Percentiles rank a stretch among this genome's conserved stretches.
phyloP scores from a whole-genome alignment of 2,797 vertebrate genomes.

The Diceros bicornis region DNA sequence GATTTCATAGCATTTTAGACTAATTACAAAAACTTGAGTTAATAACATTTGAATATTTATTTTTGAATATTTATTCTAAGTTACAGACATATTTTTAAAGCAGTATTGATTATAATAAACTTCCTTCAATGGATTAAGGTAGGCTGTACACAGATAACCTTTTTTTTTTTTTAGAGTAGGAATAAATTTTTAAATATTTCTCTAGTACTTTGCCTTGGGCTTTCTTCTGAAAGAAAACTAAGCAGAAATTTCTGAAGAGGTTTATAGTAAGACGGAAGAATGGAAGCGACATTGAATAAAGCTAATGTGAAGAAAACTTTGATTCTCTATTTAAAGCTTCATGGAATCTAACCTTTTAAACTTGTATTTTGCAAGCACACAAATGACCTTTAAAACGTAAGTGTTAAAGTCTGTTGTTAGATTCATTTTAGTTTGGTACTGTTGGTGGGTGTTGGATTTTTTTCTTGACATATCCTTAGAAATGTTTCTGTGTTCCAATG shows the following conservation, averaged over 20 bases:
- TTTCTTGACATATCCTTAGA: background rate
- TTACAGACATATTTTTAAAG: background rate
- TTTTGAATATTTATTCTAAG: background rate
- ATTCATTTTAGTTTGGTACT: constrained; percentile 51
- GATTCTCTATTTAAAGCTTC: constrained; percentile 74
- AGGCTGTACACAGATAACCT: background rate
- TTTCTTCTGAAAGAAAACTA: constrained; percentile 63
- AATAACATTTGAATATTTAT: background rate
- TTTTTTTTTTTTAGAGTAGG: background rate
- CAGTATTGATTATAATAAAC: background rate
- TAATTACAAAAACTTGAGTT: background rate
- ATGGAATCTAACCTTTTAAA: constrained; percentile 75
- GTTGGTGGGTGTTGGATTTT: background rate
- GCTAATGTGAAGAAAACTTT: constrained; percentile 71
- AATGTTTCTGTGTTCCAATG: constrained; percentile 25
- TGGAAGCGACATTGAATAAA: constrained; percentile 10
- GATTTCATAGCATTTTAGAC: background rate
- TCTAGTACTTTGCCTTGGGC: background rate
- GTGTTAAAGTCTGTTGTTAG: constrained; percentile 67
- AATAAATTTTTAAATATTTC: constrained; percentile 29
- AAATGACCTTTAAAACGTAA: constrained; percentile 81
- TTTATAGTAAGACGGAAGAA: constrained; percentile 53
- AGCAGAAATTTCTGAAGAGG: constrained; percentile 13
- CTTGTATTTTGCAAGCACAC: constrained; percentile 64
- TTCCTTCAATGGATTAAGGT: background rate